Evolutionary conservation across 2,113 vertebrate genomes (phyloP).

Genomic region (Struthidea cinerea): DNA sequence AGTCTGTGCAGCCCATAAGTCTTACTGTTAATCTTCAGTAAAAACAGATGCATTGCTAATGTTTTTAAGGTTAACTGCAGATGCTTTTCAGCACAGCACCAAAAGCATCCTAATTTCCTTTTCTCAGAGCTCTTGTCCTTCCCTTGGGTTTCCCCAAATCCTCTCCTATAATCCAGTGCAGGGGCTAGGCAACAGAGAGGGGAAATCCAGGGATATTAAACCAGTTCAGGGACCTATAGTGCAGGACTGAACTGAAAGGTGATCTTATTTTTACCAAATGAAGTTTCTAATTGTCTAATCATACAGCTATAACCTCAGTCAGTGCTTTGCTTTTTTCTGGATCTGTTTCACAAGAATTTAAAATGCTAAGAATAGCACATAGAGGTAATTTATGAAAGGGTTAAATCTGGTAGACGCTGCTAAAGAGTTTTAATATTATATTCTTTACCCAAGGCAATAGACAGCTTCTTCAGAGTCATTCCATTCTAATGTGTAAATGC

Average conservation of each 20-base stretch:
- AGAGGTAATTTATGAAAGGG: background rate
- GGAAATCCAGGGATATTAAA: background rate
- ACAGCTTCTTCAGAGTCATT: constrained; percentile 38
- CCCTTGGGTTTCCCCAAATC: background rate
- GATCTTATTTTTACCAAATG: background rate
- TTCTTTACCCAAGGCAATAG: constrained; percentile 28
- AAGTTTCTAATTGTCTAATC: background rate
- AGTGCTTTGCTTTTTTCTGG: background rate
- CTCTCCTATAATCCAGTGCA: background rate
- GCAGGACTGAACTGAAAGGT: background rate
- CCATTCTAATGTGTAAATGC: constrained; percentile 51
- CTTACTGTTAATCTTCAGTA: constrained; percentile 3
- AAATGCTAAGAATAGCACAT: background rate
- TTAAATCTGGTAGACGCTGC: background rate
- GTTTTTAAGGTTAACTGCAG: background rate
- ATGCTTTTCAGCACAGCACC: background rate
- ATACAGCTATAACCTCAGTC: background rate
- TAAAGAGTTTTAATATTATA: background rate
- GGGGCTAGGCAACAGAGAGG: background rate
- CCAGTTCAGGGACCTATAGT: background rate
- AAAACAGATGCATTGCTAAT: constrained; percentile 4
- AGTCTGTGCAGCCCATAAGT: background rate
- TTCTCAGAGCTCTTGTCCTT: background rate
- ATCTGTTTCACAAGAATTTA: background rate
- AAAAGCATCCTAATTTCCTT: background rate